phyloP scores from a whole-genome alignment of 2,888 invertebrate genomes.

The Cerastoderma edule region DNA sequence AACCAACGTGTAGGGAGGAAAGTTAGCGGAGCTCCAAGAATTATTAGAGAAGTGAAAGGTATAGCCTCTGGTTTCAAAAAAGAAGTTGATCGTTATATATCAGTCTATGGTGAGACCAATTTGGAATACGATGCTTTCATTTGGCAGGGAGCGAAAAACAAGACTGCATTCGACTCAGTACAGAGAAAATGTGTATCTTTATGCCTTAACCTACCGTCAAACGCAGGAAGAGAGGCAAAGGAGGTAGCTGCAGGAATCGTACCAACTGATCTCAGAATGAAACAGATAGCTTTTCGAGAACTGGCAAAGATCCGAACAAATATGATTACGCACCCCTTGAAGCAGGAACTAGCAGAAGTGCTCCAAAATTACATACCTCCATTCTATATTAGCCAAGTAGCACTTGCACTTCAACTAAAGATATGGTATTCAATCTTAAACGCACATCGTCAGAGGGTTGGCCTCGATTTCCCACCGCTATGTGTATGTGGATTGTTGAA shows the following conservation, averaged over 20 bases:
- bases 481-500: no score
- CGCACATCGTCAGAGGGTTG: no score
- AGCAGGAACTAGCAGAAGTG: not conserved
- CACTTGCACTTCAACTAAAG: constrained; percentile 8
- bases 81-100: constrained; percentile 16
- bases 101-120: constrained; percentile 3
- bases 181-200: constrained; percentile 27
- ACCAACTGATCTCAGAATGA: constrained; percentile 22
- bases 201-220: constrained; percentile 25
- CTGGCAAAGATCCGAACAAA: constrained; percentile 22
- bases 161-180: constrained; percentile 12
- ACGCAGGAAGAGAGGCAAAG: constrained; percentile 23
- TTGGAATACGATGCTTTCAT: constrained; percentile 23
- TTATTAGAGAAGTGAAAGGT: constrained; percentile 35
- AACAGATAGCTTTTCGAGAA: constrained; percentile 26
- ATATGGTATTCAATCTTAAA: no score
- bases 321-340: not conserved
- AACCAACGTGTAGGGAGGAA: constrained; percentile 16
- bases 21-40: constrained; percentile 19
- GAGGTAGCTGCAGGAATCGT: constrained; percentile 22
- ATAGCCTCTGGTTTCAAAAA: constrained; percentile 12
- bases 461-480: no score
- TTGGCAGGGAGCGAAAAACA: constrained; percentile 21
- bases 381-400: not conserved
- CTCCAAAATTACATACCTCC: not conserved